Evolutionary conservation across 2,113 vertebrate genomes (phyloP).

Genomic region (Lucifuga dentata): DNA sequence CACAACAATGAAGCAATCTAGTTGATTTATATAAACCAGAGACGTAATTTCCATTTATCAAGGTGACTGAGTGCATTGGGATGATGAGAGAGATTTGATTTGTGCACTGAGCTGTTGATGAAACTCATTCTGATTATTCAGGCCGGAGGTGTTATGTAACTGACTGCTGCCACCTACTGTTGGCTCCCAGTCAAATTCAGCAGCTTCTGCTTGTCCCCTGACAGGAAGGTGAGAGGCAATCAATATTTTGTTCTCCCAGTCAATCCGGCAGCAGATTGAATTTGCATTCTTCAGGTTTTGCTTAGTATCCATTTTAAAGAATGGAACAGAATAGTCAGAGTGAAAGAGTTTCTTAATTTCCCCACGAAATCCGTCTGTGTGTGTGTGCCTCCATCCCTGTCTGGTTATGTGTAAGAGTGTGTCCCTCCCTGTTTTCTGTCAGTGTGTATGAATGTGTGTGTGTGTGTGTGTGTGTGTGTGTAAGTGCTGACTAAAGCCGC

Average conservation of each 20-base stretch:
- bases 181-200: conserved; percentile 43
- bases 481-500: conserved; percentile 73
- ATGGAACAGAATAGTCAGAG: conserved; percentile 23
- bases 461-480: conserved; percentile 21
- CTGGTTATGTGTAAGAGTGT: not conserved
- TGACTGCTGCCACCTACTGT: conserved; percentile 81
- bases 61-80: not conserved
- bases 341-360: too few species aligned
- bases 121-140: conserved; percentile 33
- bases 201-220: conserved; percentile 32
- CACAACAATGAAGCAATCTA: not conserved
- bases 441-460: conserved; percentile 12
- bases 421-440: conserved; percentile 18
- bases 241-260: conserved; percentile 65
- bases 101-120: conserved; percentile 17
- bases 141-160: conserved; percentile 61
- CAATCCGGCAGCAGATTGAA: conserved; percentile 45
- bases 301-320: conserved; percentile 38
- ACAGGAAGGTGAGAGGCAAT: conserved; percentile 67
- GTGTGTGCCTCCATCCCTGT: too few species aligned
- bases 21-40: conserved; percentile 1
- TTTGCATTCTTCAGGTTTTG: conserved; percentile 56
- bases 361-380: conserved; percentile 20
- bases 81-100: conserved; percentile 9
- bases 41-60: not conserved